These are phyloP conservation scores for Acipenser ruthenus DNA, from an alignment of 2,797 vertebrate genomes.

Conservation along the genomic window DNA sequence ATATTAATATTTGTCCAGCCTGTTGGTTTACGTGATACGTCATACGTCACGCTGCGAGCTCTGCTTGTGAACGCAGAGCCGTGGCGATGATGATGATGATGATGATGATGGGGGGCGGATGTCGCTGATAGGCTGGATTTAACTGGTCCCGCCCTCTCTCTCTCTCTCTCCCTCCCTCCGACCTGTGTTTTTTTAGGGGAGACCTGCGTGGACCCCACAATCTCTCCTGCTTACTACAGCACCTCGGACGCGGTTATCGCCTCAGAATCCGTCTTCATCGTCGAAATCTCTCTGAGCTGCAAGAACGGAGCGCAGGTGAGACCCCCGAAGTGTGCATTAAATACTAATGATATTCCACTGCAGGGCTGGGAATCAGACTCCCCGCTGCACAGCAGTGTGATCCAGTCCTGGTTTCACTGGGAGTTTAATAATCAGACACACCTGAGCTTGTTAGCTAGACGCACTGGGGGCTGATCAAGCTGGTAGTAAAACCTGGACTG, in stretches of 20 bases:
- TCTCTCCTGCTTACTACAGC: constrained; percentile 84
- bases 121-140: background rate
- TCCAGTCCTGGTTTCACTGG: too few species aligned
- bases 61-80: too few species aligned
- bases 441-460: background rate
- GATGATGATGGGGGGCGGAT: background rate
- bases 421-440: too few species aligned
- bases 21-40: too few species aligned
- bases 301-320: constrained; percentile 83
- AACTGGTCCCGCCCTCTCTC: too few species aligned
- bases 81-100: too few species aligned
- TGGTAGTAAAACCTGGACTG: too few species aligned
- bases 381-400: too few species aligned
- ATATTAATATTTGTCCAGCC: too few species aligned
- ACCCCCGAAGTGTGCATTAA: background rate
- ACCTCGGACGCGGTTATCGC: constrained; percentile 86
- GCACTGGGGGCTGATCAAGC: background rate
- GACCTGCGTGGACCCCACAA: constrained; percentile 76
- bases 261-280: constrained; percentile 85
- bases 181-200: constrained; percentile 56
- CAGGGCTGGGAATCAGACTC: too few species aligned
- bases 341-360: too few species aligned
- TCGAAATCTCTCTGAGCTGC: constrained; percentile 81
- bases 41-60: too few species aligned
- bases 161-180: background rate